phyloP scores from a whole-genome alignment of 2,113 vertebrate species.

The Neofelis nebulosa region DNA sequence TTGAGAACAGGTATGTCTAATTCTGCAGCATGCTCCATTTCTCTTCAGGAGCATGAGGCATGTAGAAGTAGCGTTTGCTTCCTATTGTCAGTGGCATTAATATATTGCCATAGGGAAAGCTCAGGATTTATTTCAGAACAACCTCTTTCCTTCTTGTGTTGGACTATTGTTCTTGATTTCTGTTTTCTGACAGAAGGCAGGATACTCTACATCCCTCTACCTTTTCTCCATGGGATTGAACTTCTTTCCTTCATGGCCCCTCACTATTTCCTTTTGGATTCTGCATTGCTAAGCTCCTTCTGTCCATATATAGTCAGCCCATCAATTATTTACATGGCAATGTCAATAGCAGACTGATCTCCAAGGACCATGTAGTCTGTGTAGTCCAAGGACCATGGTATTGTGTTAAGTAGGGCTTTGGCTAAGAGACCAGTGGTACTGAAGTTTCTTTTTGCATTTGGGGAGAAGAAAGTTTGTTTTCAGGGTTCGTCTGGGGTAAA shows the following conservation, averaged over 20 bases:
- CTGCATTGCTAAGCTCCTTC: neutral
- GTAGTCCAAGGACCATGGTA: neutral
- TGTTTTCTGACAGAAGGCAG: neutral
- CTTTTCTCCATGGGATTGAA: neutral
- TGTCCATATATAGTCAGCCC: neutral
- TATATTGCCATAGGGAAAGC: neutral
- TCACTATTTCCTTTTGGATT: neutral
- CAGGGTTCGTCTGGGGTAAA: neutral
- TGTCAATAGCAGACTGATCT: neutral
- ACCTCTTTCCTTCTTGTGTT: neutral
- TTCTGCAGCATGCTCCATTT: neutral
- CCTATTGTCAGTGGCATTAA: neutral
- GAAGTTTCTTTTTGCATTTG: neutral
- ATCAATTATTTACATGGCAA: neutral
- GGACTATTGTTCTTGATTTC: neutral
- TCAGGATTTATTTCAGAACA: neutral
- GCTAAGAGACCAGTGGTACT: neutral
- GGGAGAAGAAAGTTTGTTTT: neutral
- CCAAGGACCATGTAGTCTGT: neutral
- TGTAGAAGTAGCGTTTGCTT: neutral
- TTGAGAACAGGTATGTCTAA: neutral
- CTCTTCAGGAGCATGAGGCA: neutral
- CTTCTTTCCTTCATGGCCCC: neutral
- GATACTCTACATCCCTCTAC: neutral
- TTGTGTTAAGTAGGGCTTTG: neutral